Base-by-base conservation (phyloP, 1,140 invertebrate species). In the Tyrophagus putrescentiae region DNA sequence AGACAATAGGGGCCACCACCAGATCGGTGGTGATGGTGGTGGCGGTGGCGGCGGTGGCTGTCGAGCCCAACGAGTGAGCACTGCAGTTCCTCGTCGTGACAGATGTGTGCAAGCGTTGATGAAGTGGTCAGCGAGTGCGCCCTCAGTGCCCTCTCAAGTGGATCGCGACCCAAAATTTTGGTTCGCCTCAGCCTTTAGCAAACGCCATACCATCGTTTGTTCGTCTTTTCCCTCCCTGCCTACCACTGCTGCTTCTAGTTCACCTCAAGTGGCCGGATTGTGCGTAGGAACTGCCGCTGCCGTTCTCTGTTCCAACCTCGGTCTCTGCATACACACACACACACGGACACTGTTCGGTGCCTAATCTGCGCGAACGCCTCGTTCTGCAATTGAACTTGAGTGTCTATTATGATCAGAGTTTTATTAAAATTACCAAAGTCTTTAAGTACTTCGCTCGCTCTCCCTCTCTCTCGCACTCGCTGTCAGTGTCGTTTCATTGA, bases 371-470 rank as follows among this genome's bases (percentile, higher is more conserved):
- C 45, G 45, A 48, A 21, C 45, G 21, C 45, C 7, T 7, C 45
- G n/a, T n/a, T n/a, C n/a, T n/a, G 9, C 7, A 48, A 48, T 21
- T 7, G 45, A 48, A 48, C 45, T 48, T 29, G 31, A 48, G 45
- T 48, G 45, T 48, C 45, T 48, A 48, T 48, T 48, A 48, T 48
- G 7, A 48, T 48, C 45, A 6, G 18, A 48, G 45, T 48, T 48
- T 7, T 48, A 48, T 48, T 48, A 48, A 48, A 48, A 48, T 48
- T 6, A 48, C 18, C 45, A 48, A 48, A 48, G 18, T 7, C 23
- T 13, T 48, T n/a, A n/a, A n/a, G n/a, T n/a, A n/a, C n/a, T n/a
- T n/a, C n/a, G n/a, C n/a, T n/a, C n/a, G n/a, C n/a, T n/a, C n/a
- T n/a, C n/a, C n/a, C n/a, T n/a, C n/a, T n/a, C n/a, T n/a, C n/a